Conservation (phyloP, 2,113 vertebrate genomes). For the Gorsachius goisagi region DNA sequence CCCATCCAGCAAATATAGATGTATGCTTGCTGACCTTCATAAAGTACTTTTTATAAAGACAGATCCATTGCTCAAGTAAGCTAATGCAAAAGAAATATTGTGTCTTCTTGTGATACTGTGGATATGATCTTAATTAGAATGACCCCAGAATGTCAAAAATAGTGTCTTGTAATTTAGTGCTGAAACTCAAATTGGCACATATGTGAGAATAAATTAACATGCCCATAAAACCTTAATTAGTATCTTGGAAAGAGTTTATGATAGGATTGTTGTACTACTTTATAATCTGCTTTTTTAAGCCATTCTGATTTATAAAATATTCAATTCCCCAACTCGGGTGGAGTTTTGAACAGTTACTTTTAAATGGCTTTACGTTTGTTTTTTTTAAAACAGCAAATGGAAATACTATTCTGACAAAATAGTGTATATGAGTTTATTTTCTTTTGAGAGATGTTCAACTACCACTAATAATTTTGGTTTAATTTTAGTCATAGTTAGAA, state of each 20-base stretch:
- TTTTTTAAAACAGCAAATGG: background rate
- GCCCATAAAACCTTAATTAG: constrained; percentile 25
- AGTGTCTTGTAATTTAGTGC: constrained; percentile 62
- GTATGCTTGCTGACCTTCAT: background rate
- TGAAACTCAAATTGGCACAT: constrained; percentile 66
- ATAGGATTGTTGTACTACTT: background rate
- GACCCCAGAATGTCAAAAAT: constrained; percentile 57
- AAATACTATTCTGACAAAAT: background rate
- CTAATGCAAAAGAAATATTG: background rate
- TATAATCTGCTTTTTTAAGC: background rate
- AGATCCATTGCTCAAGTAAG: background rate
- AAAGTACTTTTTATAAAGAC: background rate
- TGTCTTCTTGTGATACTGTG: background rate
- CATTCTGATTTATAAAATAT: background rate
- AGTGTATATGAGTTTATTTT: background rate
- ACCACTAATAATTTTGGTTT: background rate
- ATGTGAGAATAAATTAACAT: constrained; percentile 47
- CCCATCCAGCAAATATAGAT: background rate
- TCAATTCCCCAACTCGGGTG: background rate
- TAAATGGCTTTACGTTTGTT: background rate
- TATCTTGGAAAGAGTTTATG: constrained; percentile 33
- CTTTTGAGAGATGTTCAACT: background rate
- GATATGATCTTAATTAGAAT: constrained; percentile 62
- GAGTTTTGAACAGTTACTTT: background rate
- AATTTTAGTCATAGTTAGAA: constrained; percentile 7